Evolutionary conservation across 2,113 vertebrate genomes (phyloP).

Genomic region (Rattus rattus): DNA sequence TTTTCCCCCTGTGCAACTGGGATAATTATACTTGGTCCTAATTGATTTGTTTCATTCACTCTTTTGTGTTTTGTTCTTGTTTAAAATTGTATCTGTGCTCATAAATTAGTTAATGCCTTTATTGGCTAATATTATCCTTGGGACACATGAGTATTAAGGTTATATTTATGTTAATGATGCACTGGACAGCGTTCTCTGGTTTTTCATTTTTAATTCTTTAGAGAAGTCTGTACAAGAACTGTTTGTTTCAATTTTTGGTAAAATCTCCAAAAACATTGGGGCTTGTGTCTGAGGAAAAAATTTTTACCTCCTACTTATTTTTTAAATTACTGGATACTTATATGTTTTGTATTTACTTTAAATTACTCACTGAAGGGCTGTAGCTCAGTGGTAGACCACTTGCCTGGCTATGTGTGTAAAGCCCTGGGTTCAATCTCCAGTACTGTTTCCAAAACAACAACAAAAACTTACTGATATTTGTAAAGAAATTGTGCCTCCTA

Average conservation of each 20-base stretch:
- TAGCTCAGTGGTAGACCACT: neutral
- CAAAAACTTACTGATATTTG: neutral
- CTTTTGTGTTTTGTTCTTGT: neutral
- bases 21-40: constrained; percentile 4
- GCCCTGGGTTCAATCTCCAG: neutral
- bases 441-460: neutral
- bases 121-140: neutral
- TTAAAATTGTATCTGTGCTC: neutral
- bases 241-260: neutral
- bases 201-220: constrained; percentile 18
- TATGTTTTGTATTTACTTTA: neutral
- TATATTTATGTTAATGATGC: neutral
- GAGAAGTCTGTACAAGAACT: neutral
- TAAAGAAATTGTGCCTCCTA: neutral
- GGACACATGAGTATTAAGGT: neutral
- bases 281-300: neutral
- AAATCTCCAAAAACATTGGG: neutral
- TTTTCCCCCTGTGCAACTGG: neutral
- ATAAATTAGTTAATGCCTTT: constrained; percentile 18
- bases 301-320: neutral
- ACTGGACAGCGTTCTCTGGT: neutral
- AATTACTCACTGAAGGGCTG: neutral
- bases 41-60: neutral
- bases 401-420: neutral
- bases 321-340: neutral